Percentiles rank a stretch among this genome's conserved stretches.
Conservation (phyloP, 35 echinoderm and acorn worm genomes). For the Heliocidaris erythrogramma region DNA sequence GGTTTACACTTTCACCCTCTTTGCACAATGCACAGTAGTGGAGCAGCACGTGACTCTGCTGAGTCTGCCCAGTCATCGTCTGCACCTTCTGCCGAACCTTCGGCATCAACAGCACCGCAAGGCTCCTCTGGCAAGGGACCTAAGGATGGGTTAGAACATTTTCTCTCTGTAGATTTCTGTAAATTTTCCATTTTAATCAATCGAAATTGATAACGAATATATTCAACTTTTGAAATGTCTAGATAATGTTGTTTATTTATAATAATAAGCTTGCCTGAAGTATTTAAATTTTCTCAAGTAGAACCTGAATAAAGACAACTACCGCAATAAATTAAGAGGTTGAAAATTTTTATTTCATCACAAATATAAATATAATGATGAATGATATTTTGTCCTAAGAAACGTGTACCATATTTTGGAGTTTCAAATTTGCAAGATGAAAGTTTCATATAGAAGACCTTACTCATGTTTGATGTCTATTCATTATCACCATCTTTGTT, state of each 20-base stretch:
- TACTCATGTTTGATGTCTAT: not conserved
- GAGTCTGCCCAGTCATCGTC: not conserved
- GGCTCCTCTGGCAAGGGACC: slow-evolving; percentile 18
- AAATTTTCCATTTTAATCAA: too few relatives aligned
- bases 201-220: not conserved
- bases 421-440: not conserved
- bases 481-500: not conserved
- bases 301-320: too few relatives aligned
- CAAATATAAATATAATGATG: not conserved
- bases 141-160: slow-evolving; percentile 14
- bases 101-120: not conserved
- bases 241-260: not conserved
- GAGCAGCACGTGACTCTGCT: not conserved
- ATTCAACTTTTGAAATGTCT: too few relatives aligned
- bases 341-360: not conserved
- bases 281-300: not conserved
- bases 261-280: not conserved
- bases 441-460: not conserved
- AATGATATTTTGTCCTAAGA: not conserved
- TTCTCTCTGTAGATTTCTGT: not conserved
- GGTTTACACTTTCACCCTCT: not conserved
- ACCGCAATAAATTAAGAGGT: too few relatives aligned
- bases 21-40: slow-evolving; percentile 22
- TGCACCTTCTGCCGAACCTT: not conserved
- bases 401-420: too few relatives aligned